Evolutionary conservation across 2,113 vertebrate genomes (phyloP).

Genomic region (Microtus pennsylvanicus): DNA sequence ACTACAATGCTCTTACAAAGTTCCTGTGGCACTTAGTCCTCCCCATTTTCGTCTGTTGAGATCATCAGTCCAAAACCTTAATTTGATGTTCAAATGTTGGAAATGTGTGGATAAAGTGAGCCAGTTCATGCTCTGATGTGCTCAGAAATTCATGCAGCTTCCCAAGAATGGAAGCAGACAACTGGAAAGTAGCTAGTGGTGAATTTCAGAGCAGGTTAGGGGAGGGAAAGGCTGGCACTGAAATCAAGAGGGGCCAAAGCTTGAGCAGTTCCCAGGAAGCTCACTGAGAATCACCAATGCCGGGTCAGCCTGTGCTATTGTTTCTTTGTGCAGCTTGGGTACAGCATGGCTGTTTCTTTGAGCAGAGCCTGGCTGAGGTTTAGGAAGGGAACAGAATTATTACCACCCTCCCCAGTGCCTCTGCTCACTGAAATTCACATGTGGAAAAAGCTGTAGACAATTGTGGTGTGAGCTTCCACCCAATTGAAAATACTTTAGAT

Average conservation of each 20-base stretch:
- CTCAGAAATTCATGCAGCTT: conserved; percentile 4
- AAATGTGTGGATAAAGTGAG: conserved; percentile 61
- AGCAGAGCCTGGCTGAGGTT: neutral
- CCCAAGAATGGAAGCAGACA: conserved; percentile 40
- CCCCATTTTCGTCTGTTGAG: conserved; percentile 70
- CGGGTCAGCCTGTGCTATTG: no score
- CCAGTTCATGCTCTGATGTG: conserved; percentile 28
- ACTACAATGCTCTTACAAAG: conserved; percentile 20
- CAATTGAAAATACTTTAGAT: neutral
- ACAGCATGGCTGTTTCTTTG: neutral
- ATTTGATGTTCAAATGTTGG: conserved; percentile 73
- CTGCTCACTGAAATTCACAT: neutral
- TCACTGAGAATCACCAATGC: neutral
- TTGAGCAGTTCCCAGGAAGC: neutral
- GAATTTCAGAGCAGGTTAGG: neutral
- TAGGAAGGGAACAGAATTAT: conserved; percentile 10
- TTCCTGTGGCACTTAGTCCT: conserved; percentile 8
- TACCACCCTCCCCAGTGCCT: neutral
- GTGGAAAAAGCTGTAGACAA: conserved; percentile 18
- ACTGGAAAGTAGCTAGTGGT: neutral
- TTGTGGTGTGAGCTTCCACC: neutral
- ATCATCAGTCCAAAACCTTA: conserved; percentile 60
- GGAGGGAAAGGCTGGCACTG: neutral
- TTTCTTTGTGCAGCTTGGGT: neutral
- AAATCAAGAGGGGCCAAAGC: neutral